A percentile compares a stretch with the other conserved stretches of the same genome.
phyloP scores from a whole-genome alignment of 2,888 invertebrate genomes.

The Apamea anceps region DNA sequence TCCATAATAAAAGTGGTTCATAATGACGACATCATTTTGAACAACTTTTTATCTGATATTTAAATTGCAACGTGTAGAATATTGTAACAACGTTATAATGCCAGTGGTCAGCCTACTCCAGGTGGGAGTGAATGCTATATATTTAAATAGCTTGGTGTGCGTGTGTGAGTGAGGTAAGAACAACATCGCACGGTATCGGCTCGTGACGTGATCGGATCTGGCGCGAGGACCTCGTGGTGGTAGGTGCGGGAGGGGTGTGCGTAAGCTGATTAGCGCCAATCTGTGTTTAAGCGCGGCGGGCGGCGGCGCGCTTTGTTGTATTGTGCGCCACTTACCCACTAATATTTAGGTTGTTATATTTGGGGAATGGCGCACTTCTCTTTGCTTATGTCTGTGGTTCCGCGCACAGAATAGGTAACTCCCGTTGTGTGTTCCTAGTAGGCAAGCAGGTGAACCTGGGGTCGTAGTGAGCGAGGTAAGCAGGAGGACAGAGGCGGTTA shows the following conservation, averaged over 20 bases:
- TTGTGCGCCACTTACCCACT: constrained; percentile 22
- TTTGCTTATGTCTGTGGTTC: not conserved
- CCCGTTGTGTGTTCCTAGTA: not conserved
- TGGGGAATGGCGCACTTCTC: constrained; percentile 12
- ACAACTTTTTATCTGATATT: not conserved
- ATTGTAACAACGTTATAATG: too few species aligned
- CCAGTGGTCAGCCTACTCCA: not conserved
- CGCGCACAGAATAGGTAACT: not conserved
- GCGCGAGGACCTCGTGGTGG: not conserved
- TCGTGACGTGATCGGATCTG: constrained; percentile 11
- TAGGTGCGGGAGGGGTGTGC: not conserved
- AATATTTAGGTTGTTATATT: constrained; percentile 21
- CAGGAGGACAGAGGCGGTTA: not conserved
- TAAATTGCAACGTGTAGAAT: not conserved
- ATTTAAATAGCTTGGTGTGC: too few species aligned
- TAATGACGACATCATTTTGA: not conserved
- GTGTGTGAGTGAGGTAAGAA: not conserved
- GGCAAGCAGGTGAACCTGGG: not conserved
- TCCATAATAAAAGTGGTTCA: too few species aligned
- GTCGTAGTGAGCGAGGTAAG: not conserved
- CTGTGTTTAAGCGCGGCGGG: constrained; percentile 42
- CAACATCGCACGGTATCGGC: not conserved
- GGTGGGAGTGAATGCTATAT: not conserved
- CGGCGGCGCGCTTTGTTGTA: constrained; percentile 30
- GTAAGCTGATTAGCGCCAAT: constrained; percentile 54